Evolutionary conservation across 2,888 invertebrate species (phyloP), one percentile per base, ranked within the genome.

Genomic region (Dolichopus griseipennis): DNA sequence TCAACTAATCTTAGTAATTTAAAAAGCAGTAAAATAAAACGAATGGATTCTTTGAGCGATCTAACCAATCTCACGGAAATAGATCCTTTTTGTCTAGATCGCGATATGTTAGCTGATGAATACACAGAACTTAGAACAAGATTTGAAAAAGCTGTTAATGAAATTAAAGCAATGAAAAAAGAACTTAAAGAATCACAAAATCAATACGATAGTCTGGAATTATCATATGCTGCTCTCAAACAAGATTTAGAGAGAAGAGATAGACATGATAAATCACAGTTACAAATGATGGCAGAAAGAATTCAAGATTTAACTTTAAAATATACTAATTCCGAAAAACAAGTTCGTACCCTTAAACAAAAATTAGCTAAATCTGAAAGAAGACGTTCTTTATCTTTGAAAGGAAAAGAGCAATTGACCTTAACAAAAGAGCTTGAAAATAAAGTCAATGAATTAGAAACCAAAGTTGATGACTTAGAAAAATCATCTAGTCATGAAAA

Each of bases 281-380:
- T 91, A 62, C 87, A 89, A 71, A 82, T 93, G 74, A 90, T 95
- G 88, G 91, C 90, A 0, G 89, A 90, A 33, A 85, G 93, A 66
- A 90, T 95, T 69, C 88, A 93, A 76, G 92, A 93, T 77, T 82
- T 95, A 41, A 93, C 93, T 0, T 85, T 87, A 68, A 95, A 94
- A 78, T 84, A 94, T 70, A 88, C 88, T 9, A 86, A 87, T 0
- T 91, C 92, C 1, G 94, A 94, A 76, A 90, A 91, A 74, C 92
- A 92, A 80, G 89, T 91, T 10, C 84, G 92, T 68, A 87, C 86
- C 3, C 78, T 92, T 27, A 92, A 92, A 79, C 90, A 90, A 75
- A 93, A 93, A 78, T 83, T 92, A 70, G 88, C 89, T 72, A 90
- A 90, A 76, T 85, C 88, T 0, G 93, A 93, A 76, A 90, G 93